A percentile compares a stretch with the other conserved stretches of the same genome.
These are phyloP conservation scores for Andrena haemorrhoa DNA, from an alignment of 2,888 invertebrate genomes.

Conservation along the genomic window DNA sequence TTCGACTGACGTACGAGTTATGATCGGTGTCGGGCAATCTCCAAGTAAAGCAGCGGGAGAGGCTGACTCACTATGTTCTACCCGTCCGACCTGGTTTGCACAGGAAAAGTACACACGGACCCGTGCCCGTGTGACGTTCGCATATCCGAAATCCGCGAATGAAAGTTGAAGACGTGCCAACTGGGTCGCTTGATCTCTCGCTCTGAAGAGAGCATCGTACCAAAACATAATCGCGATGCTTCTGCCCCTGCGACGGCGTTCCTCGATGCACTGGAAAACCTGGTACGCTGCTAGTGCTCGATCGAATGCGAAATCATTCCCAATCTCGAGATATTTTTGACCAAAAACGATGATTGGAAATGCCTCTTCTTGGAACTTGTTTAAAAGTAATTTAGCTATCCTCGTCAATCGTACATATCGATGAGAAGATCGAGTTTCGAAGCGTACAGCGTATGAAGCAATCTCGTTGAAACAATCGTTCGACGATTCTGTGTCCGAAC, in stretches of 20 bases:
- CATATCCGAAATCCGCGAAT: slow-evolving; percentile 66
- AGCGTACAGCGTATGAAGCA: not conserved
- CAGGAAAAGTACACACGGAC: slow-evolving; percentile 65
- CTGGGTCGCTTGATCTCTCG: slow-evolving; percentile 76
- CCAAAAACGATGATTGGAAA: not conserved
- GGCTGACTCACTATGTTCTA: slow-evolving; percentile 35
- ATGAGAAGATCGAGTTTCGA: slow-evolving; percentile 16
- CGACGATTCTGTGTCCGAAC: not conserved
- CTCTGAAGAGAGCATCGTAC: slow-evolving; percentile 54
- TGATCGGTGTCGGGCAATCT: slow-evolving; percentile 35
- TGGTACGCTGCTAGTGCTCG: not conserved
- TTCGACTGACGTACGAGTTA: slow-evolving; percentile 22
- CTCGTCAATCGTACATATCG: not conserved
- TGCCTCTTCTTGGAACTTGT: not conserved
- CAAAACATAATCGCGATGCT: slow-evolving; percentile 60
- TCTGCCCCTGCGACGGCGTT: not conserved
- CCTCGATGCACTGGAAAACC: slow-evolving; percentile 27
- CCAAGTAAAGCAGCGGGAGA: slow-evolving; percentile 20
- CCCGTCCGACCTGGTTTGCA: slow-evolving; percentile 58
- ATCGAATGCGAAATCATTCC: not conserved
- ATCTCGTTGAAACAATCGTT: not conserved
- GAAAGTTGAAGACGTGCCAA: slow-evolving; percentile 73
- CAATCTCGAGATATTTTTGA: not conserved
- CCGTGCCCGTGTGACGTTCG: slow-evolving; percentile 45
- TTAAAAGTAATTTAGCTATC: not conserved